A percentile compares a stretch with the other conserved stretches of the same genome.
Conservation (phyloP, 2,888 invertebrate species). For the Plutella xylostella region DNA sequence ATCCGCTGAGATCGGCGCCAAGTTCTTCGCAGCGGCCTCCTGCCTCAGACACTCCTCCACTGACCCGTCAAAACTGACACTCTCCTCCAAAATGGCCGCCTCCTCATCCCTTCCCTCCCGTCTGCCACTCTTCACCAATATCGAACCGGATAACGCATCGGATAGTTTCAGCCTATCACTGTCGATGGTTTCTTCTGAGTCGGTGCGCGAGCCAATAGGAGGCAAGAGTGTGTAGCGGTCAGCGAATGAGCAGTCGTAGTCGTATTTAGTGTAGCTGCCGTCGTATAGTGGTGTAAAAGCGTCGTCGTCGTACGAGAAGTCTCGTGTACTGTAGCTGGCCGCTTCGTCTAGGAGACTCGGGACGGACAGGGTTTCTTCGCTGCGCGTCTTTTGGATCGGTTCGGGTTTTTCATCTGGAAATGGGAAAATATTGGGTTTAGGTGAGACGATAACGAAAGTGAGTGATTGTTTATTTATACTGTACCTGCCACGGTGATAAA, state of each 20-base stretch:
- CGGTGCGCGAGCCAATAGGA: slow-evolving; percentile 25
- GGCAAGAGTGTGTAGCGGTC: slow-evolving; percentile 40
- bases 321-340: slow-evolving; percentile 25
- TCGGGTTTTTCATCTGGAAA: slow-evolving; percentile 37
- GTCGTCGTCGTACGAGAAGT: slow-evolving; percentile 21
- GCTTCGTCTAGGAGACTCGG: slow-evolving; percentile 38
- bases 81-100: slow-evolving; percentile 37
- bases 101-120: slow-evolving; percentile 25
- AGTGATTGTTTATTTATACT: too few relatives aligned
- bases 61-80: slow-evolving; percentile 22
- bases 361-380: slow-evolving; percentile 51
- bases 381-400: slow-evolving; percentile 51
- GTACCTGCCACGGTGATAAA: too few relatives aligned
- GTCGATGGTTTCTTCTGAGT: not conserved
- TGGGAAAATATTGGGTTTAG: slow-evolving; percentile 7
- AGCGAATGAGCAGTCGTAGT: slow-evolving; percentile 39
- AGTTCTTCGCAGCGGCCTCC: slow-evolving; percentile 24
- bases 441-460: too few relatives aligned
- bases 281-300: slow-evolving; percentile 38
- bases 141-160: slow-evolving; percentile 32
- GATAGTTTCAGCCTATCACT: slow-evolving; percentile 22
- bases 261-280: slow-evolving; percentile 40
- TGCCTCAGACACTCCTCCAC: slow-evolving; percentile 15
- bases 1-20: slow-evolving; percentile 31
- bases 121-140: slow-evolving; percentile 25